A percentile compares a stretch with the other conserved stretches of the same genome.
Conservation (phyloP, 1,140 invertebrate species). For the Pachypsylla venusta region DNA sequence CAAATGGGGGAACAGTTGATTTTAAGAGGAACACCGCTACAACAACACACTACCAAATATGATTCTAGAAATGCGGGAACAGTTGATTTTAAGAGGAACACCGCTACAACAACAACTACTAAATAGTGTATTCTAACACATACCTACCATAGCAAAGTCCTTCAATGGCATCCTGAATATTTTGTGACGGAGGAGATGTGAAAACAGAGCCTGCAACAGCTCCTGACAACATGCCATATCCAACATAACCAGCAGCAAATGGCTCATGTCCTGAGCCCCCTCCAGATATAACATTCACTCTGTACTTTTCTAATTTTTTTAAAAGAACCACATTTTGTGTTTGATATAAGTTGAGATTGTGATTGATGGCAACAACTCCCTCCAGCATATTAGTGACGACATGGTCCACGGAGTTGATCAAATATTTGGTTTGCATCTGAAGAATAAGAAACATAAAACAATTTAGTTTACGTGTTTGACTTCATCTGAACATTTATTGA, state of each 20-base stretch:
- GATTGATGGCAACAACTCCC: background rate
- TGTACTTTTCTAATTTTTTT: constrained; percentile 22
- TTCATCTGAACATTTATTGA: no score
- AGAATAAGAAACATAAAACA: background rate
- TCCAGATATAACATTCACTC: constrained; percentile 57
- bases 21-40: no score
- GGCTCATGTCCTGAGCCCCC: constrained; percentile 82
- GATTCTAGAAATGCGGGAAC: no score
- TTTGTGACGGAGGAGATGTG: constrained; percentile 54
- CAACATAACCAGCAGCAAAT: constrained; percentile 58
- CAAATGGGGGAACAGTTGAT: no score
- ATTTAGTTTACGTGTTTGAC: no score
- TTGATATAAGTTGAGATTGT: background rate
- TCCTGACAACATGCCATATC: constrained; percentile 55
- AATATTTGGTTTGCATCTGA: background rate
- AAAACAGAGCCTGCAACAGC: constrained; percentile 62
- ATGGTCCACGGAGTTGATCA: background rate
- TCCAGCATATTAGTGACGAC: background rate
- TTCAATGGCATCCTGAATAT: constrained; percentile 42
- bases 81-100: no score
- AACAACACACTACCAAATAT: no score
- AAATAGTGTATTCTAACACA: no score
- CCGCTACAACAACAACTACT: no score
- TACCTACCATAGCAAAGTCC: constrained; percentile 9
- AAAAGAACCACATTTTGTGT: background rate